These are phyloP conservation scores for Latrodectus hesperus DNA, from an alignment of 2,888 invertebrate genomes.

Conservation along the genomic window DNA sequence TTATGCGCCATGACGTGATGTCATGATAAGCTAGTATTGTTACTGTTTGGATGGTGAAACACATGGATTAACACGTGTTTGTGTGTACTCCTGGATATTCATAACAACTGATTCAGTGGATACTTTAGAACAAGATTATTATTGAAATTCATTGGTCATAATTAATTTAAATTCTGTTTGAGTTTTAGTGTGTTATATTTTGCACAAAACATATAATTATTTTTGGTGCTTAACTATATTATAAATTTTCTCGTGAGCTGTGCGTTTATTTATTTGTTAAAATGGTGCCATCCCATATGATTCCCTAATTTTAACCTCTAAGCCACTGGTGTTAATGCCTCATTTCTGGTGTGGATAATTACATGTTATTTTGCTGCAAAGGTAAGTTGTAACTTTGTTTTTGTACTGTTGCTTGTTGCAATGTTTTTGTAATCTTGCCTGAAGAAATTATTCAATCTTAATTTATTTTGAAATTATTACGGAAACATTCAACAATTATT, in stretches of 20 bases:
- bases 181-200: background rate
- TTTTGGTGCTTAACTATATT: background rate
- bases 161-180: background rate
- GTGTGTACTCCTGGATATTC: background rate
- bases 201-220: too few species aligned
- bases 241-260: background rate
- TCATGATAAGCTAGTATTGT: background rate
- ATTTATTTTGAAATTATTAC: too few species aligned
- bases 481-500: too few species aligned
- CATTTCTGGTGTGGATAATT: background rate
- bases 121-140: background rate
- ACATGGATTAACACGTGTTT: conserved; percentile 2
- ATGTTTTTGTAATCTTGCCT: too few species aligned
- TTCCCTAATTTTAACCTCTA: background rate
- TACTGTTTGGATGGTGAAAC: background rate
- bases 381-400: background rate
- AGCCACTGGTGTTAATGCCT: conserved; percentile 3
- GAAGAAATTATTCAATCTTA: too few species aligned
- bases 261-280: background rate
- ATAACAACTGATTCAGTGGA: background rate
- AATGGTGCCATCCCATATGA: background rate
- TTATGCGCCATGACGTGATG: background rate
- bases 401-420: too few species aligned
- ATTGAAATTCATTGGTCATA: background rate
- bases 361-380: background rate